A percentile compares a stretch with the other conserved stretches of the same genome.
These are phyloP conservation scores for Apodemia zela DNA, from an alignment of 2,888 invertebrate species.

Conservation along the genomic window DNA sequence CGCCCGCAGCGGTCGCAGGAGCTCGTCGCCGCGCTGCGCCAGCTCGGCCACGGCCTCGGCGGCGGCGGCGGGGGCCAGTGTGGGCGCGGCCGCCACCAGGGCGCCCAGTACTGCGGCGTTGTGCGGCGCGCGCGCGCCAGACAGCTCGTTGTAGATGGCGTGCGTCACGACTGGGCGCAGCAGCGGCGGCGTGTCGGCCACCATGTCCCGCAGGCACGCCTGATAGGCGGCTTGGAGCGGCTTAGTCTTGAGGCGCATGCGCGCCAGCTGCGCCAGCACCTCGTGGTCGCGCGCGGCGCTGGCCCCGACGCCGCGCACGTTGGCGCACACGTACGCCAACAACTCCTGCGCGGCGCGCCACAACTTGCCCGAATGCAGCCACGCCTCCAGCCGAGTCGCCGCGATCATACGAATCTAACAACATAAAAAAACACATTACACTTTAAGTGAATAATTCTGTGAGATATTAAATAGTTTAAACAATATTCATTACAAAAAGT, in stretches of 20 bases:
- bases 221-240: slow-evolving; percentile 94
- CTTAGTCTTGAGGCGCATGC: slow-evolving; percentile 96
- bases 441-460: too few species aligned
- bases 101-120: slow-evolving; percentile 95
- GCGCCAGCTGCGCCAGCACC: slow-evolving; percentile 91
- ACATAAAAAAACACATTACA: too few species aligned
- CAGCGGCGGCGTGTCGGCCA: slow-evolving; percentile 91
- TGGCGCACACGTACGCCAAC: slow-evolving; percentile 93
- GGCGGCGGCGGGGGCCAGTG: slow-evolving; percentile 89
- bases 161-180: slow-evolving; percentile 92
- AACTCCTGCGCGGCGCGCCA: slow-evolving; percentile 95
- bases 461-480: too few species aligned
- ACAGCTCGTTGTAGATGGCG: slow-evolving; percentile 96
- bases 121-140: slow-evolving; percentile 94
- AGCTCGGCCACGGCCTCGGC: slow-evolving; percentile 93
- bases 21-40: slow-evolving; percentile 93
- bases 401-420: slow-evolving; percentile 86
- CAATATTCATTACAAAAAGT: neutral
- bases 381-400: slow-evolving; percentile 91
- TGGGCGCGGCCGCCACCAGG: slow-evolving; percentile 92
- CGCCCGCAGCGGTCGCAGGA: slow-evolving; percentile 91
- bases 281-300: slow-evolving; percentile 84
- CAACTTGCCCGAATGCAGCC: slow-evolving; percentile 97
- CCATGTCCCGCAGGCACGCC: slow-evolving; percentile 92
- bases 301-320: slow-evolving; percentile 84